These are phyloP conservation scores for Oscheius sp. DNA, from an alignment of 2,888 invertebrate genomes.

Conservation along the genomic window DNA sequence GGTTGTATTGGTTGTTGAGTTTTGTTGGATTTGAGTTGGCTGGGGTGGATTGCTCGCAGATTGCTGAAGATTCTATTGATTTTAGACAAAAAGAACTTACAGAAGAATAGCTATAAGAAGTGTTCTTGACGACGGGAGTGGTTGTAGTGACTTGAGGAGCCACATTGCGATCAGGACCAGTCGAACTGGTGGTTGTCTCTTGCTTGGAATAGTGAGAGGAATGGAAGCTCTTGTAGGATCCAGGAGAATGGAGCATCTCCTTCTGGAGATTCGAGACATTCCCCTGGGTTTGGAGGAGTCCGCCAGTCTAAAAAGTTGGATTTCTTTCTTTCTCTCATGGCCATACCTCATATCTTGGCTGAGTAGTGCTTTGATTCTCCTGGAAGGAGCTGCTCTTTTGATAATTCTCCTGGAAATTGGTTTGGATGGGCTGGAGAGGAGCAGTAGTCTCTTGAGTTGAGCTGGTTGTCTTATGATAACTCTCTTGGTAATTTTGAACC, in stretches of 20 bases:
- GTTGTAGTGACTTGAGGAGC: conserved; percentile 36
- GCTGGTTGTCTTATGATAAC: conserved; percentile 18
- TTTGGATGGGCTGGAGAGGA: conserved; percentile 24
- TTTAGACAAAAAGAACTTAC: conserved; percentile 25
- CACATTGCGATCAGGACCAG: not conserved
- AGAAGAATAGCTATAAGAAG: conserved; percentile 48
- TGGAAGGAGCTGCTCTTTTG: conserved; percentile 4
- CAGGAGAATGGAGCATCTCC: conserved; percentile 18
- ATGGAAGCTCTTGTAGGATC: conserved; percentile 30
- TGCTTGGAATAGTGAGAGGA: conserved; percentile 33
- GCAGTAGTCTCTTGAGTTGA: conserved; percentile 3
- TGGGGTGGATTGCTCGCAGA: conserved; percentile 28
- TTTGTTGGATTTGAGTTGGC: conserved; percentile 40
- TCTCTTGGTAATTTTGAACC: conserved; percentile 1
- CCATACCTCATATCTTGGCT: not conserved
- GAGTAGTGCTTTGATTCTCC: not conserved
- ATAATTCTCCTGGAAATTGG: conserved; percentile 25
- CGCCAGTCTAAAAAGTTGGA: not conserved
- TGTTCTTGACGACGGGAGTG: conserved; percentile 40
- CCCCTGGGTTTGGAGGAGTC: conserved; percentile 15
- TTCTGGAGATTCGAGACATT: not conserved
- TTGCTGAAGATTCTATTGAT: not conserved
- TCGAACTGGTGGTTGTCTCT: conserved; percentile 35
- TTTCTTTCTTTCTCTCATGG: not conserved
- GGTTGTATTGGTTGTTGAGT: conserved; percentile 37